Evolutionary conservation across 2,797 vertebrate genomes (phyloP).

Genomic region (Dendrocincla fuliginosa): DNA sequence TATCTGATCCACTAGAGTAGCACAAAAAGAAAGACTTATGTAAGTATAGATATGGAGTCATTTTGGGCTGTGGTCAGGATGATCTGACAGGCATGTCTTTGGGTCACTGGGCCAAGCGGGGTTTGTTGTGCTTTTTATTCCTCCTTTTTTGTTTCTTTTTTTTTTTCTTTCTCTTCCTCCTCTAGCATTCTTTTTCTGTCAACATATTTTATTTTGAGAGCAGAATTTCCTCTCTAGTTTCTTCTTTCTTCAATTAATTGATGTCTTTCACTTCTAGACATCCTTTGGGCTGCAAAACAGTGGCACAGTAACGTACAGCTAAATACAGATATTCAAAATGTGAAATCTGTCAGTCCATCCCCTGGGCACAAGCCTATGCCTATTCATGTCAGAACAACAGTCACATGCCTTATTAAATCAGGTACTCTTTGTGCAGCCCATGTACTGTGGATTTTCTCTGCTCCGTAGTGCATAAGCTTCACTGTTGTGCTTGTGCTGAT

Average conservation of each 20-base stretch:
- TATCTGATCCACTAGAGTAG: background rate
- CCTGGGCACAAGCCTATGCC: background rate
- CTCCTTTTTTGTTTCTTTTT: no score
- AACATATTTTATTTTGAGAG: background rate
- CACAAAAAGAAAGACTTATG: background rate
- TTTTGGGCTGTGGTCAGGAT: slow-evolving; percentile 8
- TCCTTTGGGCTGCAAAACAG: background rate
- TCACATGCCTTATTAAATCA: background rate
- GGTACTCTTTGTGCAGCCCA: background rate
- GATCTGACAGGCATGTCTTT: background rate
- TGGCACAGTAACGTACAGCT: background rate
- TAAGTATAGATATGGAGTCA: background rate
- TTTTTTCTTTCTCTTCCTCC: background rate
- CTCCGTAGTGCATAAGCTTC: background rate
- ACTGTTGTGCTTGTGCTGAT: background rate
- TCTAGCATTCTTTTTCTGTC: background rate
- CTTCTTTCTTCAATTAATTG: background rate
- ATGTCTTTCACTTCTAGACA: background rate
- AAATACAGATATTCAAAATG: background rate
- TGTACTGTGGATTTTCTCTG: background rate
- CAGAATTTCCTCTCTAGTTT: background rate
- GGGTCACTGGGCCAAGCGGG: background rate
- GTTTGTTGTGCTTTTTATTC: background rate
- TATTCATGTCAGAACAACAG: background rate
- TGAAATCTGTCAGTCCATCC: background rate